Evolutionary conservation across 2,113 vertebrate genomes (phyloP), one percentile per base, ranked within the genome.

Genomic region (Raja brachyura): DNA sequence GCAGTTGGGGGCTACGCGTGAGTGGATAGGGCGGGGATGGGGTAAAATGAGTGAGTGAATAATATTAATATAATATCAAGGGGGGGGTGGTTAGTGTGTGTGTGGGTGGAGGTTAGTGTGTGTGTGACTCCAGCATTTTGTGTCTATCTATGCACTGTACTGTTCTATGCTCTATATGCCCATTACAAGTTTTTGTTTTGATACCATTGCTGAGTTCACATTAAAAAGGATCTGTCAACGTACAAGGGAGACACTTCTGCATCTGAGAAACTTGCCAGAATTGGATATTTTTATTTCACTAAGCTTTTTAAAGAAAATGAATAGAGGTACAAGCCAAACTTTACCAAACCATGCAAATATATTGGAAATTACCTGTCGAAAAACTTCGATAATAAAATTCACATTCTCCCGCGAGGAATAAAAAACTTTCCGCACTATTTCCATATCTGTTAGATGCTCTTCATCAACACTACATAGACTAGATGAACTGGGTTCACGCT

Each of bases 381-480:
- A 99, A 96, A 99, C 99, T 96, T 99, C 99, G 18, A 97, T 99
- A 94, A 99, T 97, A 96, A 99, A 99, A 96, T 99, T 99, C 94
- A 99, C 98, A 22, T 99, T 98, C 95, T 96, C 98, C 95, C 98
- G 97, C 95, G 97, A 98, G 95, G 96, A 97, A 96, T 98, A 99
- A 95, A 99, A 98, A 10, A 99, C 98, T 94, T 97, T 98, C 76
- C 98, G 97, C 94, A 99, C 98, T 94, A 99, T 98, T 96, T 99
- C 99, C 95, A 99, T 98, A 94, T 99, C 98, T 0, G 98, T 99
- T 93, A 99, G 97, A 96, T 99, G 98, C 63, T 99, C 99, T 94
- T 99, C 98, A 61, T 99, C 98, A 95, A 99, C 98, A 94, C 98
- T 99, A 95, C 98, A 99, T 77, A 99, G 98, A n/a, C 98, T 99